Conservation (phyloP, 2,113 vertebrate genomes). For the Melierax canorus region DNA sequence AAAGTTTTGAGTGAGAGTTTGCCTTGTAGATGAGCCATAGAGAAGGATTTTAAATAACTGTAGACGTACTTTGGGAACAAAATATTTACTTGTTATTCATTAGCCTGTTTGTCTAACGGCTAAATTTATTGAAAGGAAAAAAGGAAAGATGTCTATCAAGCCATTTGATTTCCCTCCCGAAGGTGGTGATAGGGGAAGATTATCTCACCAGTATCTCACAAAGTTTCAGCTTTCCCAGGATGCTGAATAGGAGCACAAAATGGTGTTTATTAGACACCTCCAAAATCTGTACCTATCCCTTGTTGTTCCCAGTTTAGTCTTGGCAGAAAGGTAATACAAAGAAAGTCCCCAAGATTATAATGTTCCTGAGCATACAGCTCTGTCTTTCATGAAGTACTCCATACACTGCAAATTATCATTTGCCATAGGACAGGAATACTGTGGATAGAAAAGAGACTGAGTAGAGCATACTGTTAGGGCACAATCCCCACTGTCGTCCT, state of each 20-base stretch:
- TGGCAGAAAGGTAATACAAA: neutral
- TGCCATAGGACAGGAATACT: neutral
- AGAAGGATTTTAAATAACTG: neutral
- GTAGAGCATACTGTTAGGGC: neutral
- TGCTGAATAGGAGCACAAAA: neutral
- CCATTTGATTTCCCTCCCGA: neutral
- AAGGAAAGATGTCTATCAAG: neutral
- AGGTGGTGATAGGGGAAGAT: neutral
- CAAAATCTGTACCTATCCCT: neutral
- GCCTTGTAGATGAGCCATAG: neutral
- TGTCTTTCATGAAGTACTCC: neutral
- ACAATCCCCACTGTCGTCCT: neutral
- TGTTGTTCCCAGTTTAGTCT: neutral
- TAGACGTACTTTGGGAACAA: neutral
- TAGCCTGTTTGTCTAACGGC: neutral
- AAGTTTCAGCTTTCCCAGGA: neutral
- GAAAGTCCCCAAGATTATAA: neutral
- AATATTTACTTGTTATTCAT: neutral
- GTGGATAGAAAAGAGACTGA: neutral
- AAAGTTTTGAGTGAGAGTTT: neutral
- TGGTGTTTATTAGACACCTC: neutral
- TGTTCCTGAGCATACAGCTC: neutral
- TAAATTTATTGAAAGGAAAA: neutral
- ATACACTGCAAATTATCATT: neutral
- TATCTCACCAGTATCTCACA: neutral